These are phyloP conservation scores for Caenorhabditis auriculariae DNA, from an alignment of 2,888 invertebrate species.

Conservation along the genomic window DNA sequence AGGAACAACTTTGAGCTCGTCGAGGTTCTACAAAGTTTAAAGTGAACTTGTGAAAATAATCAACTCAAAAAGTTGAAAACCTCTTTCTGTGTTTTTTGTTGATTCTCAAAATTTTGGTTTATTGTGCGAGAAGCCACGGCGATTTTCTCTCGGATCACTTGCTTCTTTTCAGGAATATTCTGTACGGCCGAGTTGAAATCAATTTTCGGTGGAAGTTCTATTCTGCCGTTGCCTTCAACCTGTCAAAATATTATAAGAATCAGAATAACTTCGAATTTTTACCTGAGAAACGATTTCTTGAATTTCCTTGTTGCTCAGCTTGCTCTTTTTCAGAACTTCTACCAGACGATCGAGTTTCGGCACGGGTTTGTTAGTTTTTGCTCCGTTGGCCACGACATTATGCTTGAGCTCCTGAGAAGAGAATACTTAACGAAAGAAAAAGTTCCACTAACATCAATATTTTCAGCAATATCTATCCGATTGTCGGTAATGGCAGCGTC, in stretches of 20 bases:
- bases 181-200: conserved; percentile 39
- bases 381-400: conserved; percentile 20
- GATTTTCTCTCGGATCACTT: conserved; percentile 24
- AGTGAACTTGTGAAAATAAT: too few species aligned
- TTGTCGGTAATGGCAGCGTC: too few species aligned
- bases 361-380: conserved; percentile 21
- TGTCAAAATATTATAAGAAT: conserved; percentile 12
- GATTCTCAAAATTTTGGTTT: conserved; percentile 16
- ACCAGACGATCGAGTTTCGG: conserved; percentile 50
- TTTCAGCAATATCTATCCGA: too few species aligned
- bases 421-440: not conserved
- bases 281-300: conserved; percentile 50
- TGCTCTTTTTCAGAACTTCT: conserved; percentile 46
- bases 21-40: too few species aligned
- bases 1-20: conserved; percentile 11
- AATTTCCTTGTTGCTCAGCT: conserved; percentile 48
- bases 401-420: conserved; percentile 8
- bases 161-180: conserved; percentile 35
- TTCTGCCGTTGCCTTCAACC: conserved; percentile 31
- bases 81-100: conserved; percentile 6
- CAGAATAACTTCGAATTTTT: too few species aligned
- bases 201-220: conserved; percentile 35
- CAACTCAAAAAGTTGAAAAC: too few species aligned
- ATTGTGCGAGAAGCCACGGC: conserved; percentile 24
- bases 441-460: conserved; percentile 3